A percentile compares a stretch with the other conserved stretches of the same genome.
These are phyloP conservation scores for Stenopsyche tienmushanensis DNA, from an alignment of 1,140 invertebrate species.

Conservation along the genomic window DNA sequence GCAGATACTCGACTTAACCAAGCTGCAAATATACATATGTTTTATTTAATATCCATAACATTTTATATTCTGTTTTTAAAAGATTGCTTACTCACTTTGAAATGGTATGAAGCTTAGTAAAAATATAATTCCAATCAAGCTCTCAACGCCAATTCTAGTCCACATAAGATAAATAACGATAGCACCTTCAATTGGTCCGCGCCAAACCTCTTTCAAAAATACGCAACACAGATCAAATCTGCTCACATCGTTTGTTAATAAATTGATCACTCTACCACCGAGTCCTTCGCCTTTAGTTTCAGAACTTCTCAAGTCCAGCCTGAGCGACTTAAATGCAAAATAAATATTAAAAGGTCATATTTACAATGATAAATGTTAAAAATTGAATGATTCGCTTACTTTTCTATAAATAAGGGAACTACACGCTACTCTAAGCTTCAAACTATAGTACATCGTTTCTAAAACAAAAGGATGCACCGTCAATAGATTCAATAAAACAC, in stretches of 20 bases:
- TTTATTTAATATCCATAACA: too few relatives aligned
- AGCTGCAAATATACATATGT: constrained; percentile 50
- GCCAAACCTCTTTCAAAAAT: constrained; percentile 68
- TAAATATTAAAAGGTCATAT: too few relatives aligned
- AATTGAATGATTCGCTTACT: constrained; percentile 48
- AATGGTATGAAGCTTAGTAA: constrained; percentile 82
- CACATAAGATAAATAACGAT: constrained; percentile 78
- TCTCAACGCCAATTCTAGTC: constrained; percentile 67
- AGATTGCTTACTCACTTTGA: constrained; percentile 59
- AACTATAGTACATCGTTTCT: constrained; percentile 67
- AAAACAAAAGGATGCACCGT: constrained; percentile 79
- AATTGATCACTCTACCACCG: constrained; percentile 82
- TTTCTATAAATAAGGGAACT: constrained; percentile 84
- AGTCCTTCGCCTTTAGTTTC: constrained; percentile 74
- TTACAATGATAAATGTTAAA: too few relatives aligned
- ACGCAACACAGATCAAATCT: constrained; percentile 68
- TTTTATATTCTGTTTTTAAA: too few relatives aligned
- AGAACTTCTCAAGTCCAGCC: constrained; percentile 48
- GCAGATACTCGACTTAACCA: constrained; percentile 70
- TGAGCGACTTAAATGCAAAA: constrained; percentile 49
- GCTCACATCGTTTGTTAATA: constrained; percentile 82
- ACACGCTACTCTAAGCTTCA: constrained; percentile 75
- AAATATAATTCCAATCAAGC: constrained; percentile 74
- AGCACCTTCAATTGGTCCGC: constrained; percentile 75
- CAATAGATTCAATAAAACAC: constrained; percentile 61